Conservation (phyloP, 2,888 invertebrate species). For the Campoplex nolae region DNA sequence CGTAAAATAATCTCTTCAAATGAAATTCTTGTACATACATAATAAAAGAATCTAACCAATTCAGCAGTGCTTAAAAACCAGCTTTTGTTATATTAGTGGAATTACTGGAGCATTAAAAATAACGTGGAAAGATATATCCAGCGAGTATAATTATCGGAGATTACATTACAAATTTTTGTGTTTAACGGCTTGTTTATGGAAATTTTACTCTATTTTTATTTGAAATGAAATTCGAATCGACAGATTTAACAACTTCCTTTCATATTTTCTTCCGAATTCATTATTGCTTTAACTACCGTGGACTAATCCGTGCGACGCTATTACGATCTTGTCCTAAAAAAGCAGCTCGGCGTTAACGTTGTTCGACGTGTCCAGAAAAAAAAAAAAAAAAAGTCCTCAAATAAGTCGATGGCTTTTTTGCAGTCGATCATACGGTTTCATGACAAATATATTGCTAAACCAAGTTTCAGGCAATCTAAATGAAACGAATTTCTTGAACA, state of each 20-base stretch:
- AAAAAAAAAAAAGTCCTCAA: neutral
- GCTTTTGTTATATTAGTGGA: neutral
- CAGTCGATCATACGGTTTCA: neutral
- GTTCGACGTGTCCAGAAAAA: slow-evolving; percentile 14
- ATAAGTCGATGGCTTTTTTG: neutral
- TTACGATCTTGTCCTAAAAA: slow-evolving; percentile 52
- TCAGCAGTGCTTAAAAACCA: neutral
- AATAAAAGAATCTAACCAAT: neutral
- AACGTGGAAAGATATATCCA: neutral
- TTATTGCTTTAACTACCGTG: neutral
- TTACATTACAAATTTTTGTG: neutral
- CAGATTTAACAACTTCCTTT: slow-evolving; percentile 2
- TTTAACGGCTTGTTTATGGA: neutral
- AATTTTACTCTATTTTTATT: neutral
- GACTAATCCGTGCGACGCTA: slow-evolving; percentile 19
- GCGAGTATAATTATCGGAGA: too few species aligned
- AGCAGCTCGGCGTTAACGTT: slow-evolving; percentile 53
- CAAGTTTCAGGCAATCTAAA: neutral
- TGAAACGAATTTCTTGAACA: neutral
- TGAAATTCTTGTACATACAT: neutral
- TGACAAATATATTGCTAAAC: neutral
- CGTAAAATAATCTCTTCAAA: neutral
- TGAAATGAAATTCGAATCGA: neutral
- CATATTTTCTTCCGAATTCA: neutral
- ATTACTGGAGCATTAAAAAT: slow-evolving; percentile 12